phyloP scores from a whole-genome alignment of 2,888 invertebrate genomes.

The Adineta ricciae region DNA sequence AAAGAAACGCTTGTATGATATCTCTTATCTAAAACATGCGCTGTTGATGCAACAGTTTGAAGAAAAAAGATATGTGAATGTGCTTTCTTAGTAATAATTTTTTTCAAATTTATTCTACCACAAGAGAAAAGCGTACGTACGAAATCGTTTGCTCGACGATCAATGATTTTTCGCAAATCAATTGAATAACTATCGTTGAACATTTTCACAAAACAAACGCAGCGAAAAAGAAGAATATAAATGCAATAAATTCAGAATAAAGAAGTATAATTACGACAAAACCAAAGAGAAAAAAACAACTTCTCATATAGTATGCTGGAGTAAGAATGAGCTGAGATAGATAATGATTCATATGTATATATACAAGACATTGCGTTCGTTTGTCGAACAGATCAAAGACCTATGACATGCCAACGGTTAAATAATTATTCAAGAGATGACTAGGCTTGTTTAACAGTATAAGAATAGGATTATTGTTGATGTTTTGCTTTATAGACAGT shows the following conservation, averaged over 20 bases:
- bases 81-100: background rate
- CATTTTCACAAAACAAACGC: background rate
- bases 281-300: background rate
- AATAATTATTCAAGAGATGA: background rate
- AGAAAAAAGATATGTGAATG: too few relatives aligned
- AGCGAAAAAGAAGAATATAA: background rate
- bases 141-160: background rate
- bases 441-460: background rate
- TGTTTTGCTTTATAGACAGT: background rate
- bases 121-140: background rate
- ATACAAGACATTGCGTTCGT: background rate
- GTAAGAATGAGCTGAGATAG: background rate
- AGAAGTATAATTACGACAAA: background rate
- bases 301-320: background rate
- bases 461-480: background rate
- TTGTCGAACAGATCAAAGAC: background rate
- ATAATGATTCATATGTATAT: background rate
- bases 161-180: background rate
- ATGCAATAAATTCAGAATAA: background rate
- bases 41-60: too few relatives aligned
- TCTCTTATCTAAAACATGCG: too few relatives aligned
- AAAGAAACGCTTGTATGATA: too few relatives aligned
- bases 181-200: background rate
- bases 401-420: background rate
- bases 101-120: background rate